These are phyloP conservation scores for Meriones psammophilus DNA, from an alignment of 2,797 vertebrate genomes.

Conservation along the genomic window DNA sequence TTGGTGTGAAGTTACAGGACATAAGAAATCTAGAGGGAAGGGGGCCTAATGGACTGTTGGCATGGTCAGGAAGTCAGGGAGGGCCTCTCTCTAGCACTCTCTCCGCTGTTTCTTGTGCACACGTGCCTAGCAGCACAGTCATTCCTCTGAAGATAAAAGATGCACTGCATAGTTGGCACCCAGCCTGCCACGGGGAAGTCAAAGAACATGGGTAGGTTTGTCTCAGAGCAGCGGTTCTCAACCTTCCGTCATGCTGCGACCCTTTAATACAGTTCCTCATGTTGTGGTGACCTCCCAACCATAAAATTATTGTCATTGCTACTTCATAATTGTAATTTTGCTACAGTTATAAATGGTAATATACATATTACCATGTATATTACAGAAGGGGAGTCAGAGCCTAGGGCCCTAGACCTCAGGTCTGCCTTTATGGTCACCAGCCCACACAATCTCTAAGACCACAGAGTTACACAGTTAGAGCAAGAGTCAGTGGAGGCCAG, in stretches of 20 bases:
- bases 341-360: not conserved
- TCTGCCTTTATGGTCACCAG: not conserved
- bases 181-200: not conserved
- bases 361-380: not conserved
- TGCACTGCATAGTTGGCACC: not conserved
- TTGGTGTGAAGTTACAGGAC: not conserved
- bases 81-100: not conserved
- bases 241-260: not conserved
- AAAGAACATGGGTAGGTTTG: constrained; percentile 6
- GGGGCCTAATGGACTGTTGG: not conserved
- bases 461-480: not conserved
- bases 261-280: not conserved
- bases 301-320: not conserved
- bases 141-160: not conserved
- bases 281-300: not conserved
- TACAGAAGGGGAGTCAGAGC: not conserved
- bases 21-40: constrained; percentile 1
- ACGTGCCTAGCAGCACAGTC: not conserved
- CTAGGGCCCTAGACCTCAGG: not conserved
- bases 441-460: not conserved
- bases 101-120: not conserved
- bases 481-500: not conserved
- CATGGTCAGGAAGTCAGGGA: constrained; percentile 29
- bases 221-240: not conserved
- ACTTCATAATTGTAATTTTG: not conserved